phyloP scores from a whole-genome alignment of 2,888 invertebrate genomes.

The Hemicrepidius hirtus region DNA sequence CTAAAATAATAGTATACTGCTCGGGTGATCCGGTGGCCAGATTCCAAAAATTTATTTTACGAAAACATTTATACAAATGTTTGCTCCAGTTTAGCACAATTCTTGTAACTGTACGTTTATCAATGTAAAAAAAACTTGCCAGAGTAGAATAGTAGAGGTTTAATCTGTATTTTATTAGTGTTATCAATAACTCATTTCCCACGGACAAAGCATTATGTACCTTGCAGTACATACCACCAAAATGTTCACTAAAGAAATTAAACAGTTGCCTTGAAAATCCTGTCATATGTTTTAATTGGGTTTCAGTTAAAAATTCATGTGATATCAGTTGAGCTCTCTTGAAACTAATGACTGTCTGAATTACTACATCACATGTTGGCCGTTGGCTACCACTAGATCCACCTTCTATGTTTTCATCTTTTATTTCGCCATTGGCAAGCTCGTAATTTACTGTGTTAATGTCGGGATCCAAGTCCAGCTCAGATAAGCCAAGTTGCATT shows the following conservation, averaged over 20 bases:
- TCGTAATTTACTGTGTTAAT: neutral
- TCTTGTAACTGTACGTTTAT: neutral
- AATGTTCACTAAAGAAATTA: neutral
- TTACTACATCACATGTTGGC: neutral
- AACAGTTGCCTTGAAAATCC: neutral
- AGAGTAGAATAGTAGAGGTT: neutral
- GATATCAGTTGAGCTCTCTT: neutral
- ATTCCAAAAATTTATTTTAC: neutral
- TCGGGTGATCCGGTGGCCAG: neutral
- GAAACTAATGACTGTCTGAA: neutral
- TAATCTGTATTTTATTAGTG: neutral
- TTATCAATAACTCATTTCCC: neutral
- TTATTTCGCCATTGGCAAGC: neutral
- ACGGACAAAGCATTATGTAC: neutral
- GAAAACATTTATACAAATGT: neutral
- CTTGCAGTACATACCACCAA: neutral
- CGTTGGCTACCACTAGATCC: too few species aligned
- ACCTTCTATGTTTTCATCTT: neutral
- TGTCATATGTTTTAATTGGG: neutral
- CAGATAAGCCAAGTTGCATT: neutral
- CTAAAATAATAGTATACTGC: neutral
- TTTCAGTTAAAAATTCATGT: constrained; percentile 1
- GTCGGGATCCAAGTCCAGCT: neutral
- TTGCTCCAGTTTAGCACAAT: neutral
- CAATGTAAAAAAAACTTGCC: neutral